These are phyloP conservation scores for Hofmannophila pseudospretella DNA, from an alignment of 2,888 invertebrate species.

Conservation along the genomic window DNA sequence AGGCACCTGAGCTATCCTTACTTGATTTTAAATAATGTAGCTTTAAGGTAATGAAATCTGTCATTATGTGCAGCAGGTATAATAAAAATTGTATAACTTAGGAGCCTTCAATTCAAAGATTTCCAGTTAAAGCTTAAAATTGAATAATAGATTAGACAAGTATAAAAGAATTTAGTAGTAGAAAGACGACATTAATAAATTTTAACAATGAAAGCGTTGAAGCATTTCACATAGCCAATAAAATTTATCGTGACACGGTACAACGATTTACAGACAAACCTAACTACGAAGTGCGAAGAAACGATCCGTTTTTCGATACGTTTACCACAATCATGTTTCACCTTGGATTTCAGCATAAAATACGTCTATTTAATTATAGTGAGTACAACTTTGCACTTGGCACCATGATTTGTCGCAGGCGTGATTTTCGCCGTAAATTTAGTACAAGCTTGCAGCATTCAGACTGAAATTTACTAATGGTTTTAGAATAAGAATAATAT, in stretches of 20 bases:
- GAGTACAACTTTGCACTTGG: constrained; percentile 1
- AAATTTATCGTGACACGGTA: neutral
- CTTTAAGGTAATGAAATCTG: too few species aligned
- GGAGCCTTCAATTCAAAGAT: too few species aligned
- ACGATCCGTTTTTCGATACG: neutral
- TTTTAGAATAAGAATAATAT: too few species aligned
- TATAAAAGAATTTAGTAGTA: too few species aligned
- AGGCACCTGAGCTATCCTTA: too few species aligned
- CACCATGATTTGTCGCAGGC: constrained; percentile 11
- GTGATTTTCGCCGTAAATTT: neutral
- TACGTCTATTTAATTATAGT: constrained; percentile 13
- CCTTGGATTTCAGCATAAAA: constrained; percentile 5
- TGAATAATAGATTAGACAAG: too few species aligned
- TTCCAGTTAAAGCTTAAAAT: too few species aligned
- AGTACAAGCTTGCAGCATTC: neutral
- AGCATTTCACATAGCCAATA: constrained; percentile 1
- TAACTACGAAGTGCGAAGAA: constrained; percentile 1
- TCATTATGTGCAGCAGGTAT: too few species aligned
- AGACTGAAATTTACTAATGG: neutral
- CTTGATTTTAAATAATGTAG: too few species aligned
- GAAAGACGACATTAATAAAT: too few species aligned
- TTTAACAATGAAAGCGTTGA: neutral
- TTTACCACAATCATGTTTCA: constrained; percentile 6
- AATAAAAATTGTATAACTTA: too few species aligned
- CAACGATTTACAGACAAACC: neutral